Evolutionary conservation across 1,140 invertebrate species (phyloP).

Genomic region (Drepana arcuata): DNA sequence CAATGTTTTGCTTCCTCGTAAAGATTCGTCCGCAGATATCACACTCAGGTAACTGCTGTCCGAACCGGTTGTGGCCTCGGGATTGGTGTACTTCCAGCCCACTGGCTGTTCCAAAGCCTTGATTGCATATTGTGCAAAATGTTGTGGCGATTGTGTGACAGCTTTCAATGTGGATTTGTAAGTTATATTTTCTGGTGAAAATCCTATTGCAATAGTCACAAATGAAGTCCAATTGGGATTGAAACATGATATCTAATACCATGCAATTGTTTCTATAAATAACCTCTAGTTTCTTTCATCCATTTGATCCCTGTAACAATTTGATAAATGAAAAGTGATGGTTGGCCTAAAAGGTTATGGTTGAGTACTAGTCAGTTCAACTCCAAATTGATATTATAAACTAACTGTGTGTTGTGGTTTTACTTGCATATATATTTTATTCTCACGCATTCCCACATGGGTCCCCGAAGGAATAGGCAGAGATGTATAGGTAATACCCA

Average conservation of each 20-base stretch:
- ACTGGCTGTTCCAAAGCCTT: slow-evolving; percentile 30
- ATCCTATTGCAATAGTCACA: slow-evolving; percentile 44
- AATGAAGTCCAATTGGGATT: slow-evolving; percentile 20
- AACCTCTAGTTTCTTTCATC: not conserved
- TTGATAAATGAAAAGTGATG: not conserved
- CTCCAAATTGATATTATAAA: no score
- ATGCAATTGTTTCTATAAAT: not conserved
- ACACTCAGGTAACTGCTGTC: slow-evolving; percentile 40
- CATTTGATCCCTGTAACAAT: not conserved
- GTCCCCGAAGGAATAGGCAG: no score
- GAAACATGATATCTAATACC: not conserved
- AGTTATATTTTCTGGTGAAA: slow-evolving; percentile 49
- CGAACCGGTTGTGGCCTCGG: slow-evolving; percentile 36
- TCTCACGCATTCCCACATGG: no score
- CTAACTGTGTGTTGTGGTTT: no score
- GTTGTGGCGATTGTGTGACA: slow-evolving; percentile 35
- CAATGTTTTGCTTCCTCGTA: slow-evolving; percentile 47
- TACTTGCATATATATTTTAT: no score
- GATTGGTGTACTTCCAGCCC: slow-evolving; percentile 32
- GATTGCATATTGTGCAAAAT: slow-evolving; percentile 37
- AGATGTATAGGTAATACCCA: no score
- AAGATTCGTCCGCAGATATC: slow-evolving; percentile 51
- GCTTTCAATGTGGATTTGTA: slow-evolving; percentile 48
- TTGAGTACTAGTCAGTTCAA: no score
- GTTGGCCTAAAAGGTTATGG: no score